Base-by-base conservation (phyloP, 2,888 invertebrate species). In the Diadromus collaris region DNA sequence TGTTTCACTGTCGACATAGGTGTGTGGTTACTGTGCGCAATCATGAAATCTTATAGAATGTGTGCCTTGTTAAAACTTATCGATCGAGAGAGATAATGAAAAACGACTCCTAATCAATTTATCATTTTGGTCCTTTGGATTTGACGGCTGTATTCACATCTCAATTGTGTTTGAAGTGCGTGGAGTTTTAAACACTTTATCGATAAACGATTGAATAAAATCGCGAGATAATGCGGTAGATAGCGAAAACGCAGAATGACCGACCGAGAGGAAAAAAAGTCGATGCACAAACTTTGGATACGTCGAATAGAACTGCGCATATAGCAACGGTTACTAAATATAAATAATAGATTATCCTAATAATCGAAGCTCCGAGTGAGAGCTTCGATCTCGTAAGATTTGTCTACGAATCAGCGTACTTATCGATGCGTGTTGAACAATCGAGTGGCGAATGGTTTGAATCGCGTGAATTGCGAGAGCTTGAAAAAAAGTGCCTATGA, bases 401-500 rank as follows among this genome's bases (percentile, higher is more conserved):
- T 65, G 29, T 54, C 41, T 44, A 63, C 64, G 46, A 79, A 75
- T 67, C 27, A n/a, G 41, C 72, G 81, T 81, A 81, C 81, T 81
- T 81, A 81, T 61, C 64, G 44, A 71, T 67, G 68, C 51, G 19
- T 38, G 41, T 65, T 21, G 34, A 75, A 41, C 24, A 29, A 56
- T 58, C 29, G 63, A 41, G 48, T 51, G 38, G 65, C n/a, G 56
- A 71, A 10, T 48, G 24, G 41, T 34, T 61, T 32, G 44, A 68
- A 41, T 9, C 46, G 54, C 61, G 51, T 70, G 21, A 76, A 51
- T 41, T 9, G 63, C 38, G 69, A 76, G 77, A 81, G 78, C 80
- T 81, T 81, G 69, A 64, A 24, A 74, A 71, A 60, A 46, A 80
- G 81, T 81, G 81, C 81, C 81, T 81, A 71, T 61, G 54, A 76